Evolutionary conservation across 2,888 invertebrate genomes (phyloP), one percentile per base, ranked within the genome.

Genomic region (Mesorhabditis sp.): DNA sequence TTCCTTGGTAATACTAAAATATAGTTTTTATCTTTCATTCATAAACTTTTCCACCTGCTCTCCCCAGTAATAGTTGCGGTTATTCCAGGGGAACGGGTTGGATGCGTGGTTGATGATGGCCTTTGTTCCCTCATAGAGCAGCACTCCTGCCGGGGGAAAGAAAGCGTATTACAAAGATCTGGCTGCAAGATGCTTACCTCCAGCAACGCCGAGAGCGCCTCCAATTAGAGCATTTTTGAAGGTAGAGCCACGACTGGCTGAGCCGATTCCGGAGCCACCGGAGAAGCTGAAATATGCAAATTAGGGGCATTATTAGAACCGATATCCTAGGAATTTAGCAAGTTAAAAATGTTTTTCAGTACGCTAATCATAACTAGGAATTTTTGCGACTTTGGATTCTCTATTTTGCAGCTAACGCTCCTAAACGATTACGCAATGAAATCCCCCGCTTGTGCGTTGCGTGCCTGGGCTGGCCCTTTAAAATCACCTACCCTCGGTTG

Each of bases 141-240:
- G 66, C 67, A 76, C 75, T 67, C 76, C 71, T 72, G 15, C 28
- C 28, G 28, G 28, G 28, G 28, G 28, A 28, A 28, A 28, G 28
- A 28, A 28, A 28, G 28, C 28, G 28, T 28, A 28, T 28, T 28
- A 28, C 28, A 28, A 28, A 28, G 28, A 28, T 28, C 28, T 2
- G 1, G 28, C 1, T 28, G 28, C 74, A 7, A 72, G 43, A 50
- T n/a, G 10, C 13, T 80, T 66, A 58, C 76, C 81, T 70, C 82
- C 83, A n/a, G 82, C 77, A 5, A 82, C 78, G 66, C 82, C 82
- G 67, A 82, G 67, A 42, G 82, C 83, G 65, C 81, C 83, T 66
- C 83, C 83, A 62, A 81, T 79, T n/a, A 83, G 73, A 0, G 83
- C 83, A 43, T 75, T 74, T 61, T 79, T 82, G 76, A 82, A 83